Conservation (phyloP, 1,140 invertebrate genomes). For the Tyrophagus putrescentiae region DNA sequence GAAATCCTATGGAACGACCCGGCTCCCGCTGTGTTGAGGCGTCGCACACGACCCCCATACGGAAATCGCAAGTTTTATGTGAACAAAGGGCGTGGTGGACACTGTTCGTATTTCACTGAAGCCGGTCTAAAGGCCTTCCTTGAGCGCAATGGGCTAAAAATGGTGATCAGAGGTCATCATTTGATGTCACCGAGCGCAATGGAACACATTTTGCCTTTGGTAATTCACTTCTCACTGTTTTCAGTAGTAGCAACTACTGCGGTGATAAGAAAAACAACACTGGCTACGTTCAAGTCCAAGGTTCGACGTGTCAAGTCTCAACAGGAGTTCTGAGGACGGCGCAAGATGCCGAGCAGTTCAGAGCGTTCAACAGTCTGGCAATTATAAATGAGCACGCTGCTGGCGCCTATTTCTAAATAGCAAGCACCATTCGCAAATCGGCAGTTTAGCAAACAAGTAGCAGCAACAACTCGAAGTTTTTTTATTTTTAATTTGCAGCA, state of each 20-base stretch:
- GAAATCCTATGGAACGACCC: conserved; percentile 7
- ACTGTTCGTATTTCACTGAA: background rate
- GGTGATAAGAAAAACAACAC: background rate
- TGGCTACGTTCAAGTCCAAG: background rate
- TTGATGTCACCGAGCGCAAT: background rate
- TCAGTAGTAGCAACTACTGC: background rate
- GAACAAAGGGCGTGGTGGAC: background rate
- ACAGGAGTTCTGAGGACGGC: too few relatives aligned
- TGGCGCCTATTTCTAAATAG: too few relatives aligned
- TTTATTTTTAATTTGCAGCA: too few relatives aligned
- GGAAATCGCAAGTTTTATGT: background rate
- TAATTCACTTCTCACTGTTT: background rate
- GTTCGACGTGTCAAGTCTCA: too few relatives aligned
- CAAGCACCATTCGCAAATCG: too few relatives aligned
- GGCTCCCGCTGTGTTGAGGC: background rate
- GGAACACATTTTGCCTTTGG: background rate
- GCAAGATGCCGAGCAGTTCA: too few relatives aligned
- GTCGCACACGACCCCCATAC: background rate
- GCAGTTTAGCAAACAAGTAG: too few relatives aligned
- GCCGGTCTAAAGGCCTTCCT: background rate
- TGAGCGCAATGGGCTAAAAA: background rate
- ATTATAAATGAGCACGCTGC: too few relatives aligned
- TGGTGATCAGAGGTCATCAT: conserved; percentile 2
- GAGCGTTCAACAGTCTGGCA: too few relatives aligned
- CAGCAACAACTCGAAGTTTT: too few relatives aligned